phyloP scores from a whole-genome alignment of 2,888 invertebrate genomes.

The Dryocosmus kuriphilus region DNA sequence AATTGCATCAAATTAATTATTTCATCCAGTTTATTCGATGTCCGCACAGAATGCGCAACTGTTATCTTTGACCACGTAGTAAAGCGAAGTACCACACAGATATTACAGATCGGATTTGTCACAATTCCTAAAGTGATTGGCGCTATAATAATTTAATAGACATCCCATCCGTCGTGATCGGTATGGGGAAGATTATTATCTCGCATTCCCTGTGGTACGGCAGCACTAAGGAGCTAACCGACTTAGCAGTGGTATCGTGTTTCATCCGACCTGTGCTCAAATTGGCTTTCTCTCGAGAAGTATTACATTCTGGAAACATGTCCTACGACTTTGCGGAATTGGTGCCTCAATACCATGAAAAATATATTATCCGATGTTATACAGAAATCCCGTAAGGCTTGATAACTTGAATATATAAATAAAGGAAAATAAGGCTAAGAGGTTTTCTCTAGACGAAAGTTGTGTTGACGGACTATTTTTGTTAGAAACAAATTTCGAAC shows the following conservation, averaged over 20 bases:
- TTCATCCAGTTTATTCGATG: background rate
- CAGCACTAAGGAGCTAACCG: conserved; percentile 76
- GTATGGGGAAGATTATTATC: conserved; percentile 36
- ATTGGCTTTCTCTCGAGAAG: conserved; percentile 51
- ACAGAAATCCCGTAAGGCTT: background rate
- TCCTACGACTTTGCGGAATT: conserved; percentile 24
- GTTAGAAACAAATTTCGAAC: background rate
- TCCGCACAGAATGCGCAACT: conserved; percentile 49
- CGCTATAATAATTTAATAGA: conserved; percentile 76
- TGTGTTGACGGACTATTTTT: background rate
- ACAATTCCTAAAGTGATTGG: conserved; percentile 75
- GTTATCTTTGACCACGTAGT: conserved; percentile 56
- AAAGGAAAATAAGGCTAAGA: background rate
- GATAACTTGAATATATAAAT: background rate
- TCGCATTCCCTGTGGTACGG: conserved; percentile 65
- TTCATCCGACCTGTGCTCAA: conserved; percentile 61
- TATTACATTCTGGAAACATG: conserved; percentile 46
- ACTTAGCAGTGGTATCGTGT: conserved; percentile 75
- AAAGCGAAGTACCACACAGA: conserved; percentile 47
- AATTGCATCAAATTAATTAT: conserved; percentile 44
- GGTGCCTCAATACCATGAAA: background rate
- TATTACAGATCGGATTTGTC: conserved; percentile 74
- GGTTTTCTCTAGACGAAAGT: background rate
- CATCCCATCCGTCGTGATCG: conserved; percentile 65
- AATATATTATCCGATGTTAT: background rate